Evolutionary conservation across 2,888 invertebrate species (phyloP).

Genomic region (Platypus cylindrus): DNA sequence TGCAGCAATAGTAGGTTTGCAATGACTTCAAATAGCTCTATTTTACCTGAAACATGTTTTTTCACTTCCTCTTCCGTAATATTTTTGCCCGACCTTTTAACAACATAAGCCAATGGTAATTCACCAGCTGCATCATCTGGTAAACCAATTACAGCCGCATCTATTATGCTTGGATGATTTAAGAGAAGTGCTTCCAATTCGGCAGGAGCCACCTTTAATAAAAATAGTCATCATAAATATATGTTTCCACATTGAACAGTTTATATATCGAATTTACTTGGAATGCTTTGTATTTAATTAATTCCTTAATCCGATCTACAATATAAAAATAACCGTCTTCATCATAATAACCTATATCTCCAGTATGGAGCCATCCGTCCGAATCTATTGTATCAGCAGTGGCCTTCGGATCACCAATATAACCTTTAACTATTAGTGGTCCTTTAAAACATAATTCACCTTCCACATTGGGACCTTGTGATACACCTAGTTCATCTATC

Average conservation of each 20-base stretch:
- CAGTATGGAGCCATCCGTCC: constrained; percentile 69
- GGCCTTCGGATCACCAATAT: constrained; percentile 57
- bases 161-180: constrained; percentile 56
- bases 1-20: background rate
- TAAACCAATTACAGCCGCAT: constrained; percentile 71
- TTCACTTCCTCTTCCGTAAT: constrained; percentile 36
- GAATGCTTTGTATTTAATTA: constrained; percentile 85
- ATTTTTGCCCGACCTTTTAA: constrained; percentile 42
- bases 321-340: constrained; percentile 67
- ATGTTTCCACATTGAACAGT: background rate
- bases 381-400: constrained; percentile 54
- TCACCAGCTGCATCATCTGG: constrained; percentile 65
- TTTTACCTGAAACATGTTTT: constrained; percentile 37
- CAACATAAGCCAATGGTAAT: constrained; percentile 64
- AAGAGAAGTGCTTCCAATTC: constrained; percentile 73
- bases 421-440: constrained; percentile 58
- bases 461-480: constrained; percentile 49
- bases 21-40: background rate
- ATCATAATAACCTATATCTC: constrained; percentile 78
- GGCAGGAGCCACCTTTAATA: constrained; percentile 61
- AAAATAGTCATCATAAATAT: background rate
- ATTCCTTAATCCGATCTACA: constrained; percentile 78
- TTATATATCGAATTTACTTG: constrained; percentile 44
- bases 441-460: constrained; percentile 83
- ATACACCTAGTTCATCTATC: constrained; percentile 49